Percentiles rank a stretch among this genome's conserved stretches.
These are phyloP conservation scores for Carcinoscorpius rotundicauda DNA, from an alignment of 1,140 invertebrate genomes.

Conservation along the genomic window DNA sequence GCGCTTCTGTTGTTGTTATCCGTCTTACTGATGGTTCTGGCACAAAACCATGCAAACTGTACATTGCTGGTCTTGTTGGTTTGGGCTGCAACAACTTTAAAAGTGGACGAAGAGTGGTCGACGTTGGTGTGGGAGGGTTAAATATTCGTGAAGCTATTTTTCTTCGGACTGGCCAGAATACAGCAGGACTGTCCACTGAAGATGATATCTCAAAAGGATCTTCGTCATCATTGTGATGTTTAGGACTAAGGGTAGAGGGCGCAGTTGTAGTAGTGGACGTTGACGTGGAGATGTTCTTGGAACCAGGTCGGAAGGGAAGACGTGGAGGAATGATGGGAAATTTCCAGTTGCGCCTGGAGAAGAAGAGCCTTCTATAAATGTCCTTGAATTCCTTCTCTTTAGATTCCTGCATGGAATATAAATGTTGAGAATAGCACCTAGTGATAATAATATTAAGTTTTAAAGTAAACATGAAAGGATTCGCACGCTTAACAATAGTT, in stretches of 20 bases:
- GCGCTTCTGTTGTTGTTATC: not conserved
- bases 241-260: not conserved
- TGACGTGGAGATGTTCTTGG: not conserved
- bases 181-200: not conserved
- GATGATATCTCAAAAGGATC: not conserved
- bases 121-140: not conserved
- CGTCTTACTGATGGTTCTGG: slow-evolving; percentile 22
- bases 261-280: not conserved
- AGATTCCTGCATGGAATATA: too few relatives aligned
- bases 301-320: not conserved
- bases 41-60: slow-evolving; percentile 23
- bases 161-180: not conserved
- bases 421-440: too few relatives aligned
- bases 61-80: slow-evolving; percentile 22
- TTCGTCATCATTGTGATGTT: not conserved
- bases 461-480: too few relatives aligned
- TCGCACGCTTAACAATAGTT: too few relatives aligned
- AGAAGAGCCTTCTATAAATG: not conserved
- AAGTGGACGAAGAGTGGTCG: not conserved
- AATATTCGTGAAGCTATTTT: not conserved
- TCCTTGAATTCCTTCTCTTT: too few relatives aligned
- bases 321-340: slow-evolving; percentile 4
- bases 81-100: slow-evolving; percentile 17
- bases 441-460: too few relatives aligned
- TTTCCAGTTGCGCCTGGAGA: not conserved